Conservation (phyloP, 2,888 invertebrate species). For the Cyclophora albipunctata region DNA sequence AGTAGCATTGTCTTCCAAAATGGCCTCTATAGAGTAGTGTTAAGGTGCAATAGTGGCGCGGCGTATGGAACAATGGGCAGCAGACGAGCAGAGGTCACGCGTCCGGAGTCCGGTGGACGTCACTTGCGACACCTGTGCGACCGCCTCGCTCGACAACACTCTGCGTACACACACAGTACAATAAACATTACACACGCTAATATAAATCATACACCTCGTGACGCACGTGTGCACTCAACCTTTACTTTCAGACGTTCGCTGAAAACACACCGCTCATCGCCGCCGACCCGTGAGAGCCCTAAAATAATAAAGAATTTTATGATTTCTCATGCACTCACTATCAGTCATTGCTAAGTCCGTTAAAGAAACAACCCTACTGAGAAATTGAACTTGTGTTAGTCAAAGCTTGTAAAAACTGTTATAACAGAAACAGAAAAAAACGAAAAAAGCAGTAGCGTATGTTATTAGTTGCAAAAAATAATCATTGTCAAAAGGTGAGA, state of each 20-base stretch:
- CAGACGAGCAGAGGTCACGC: conserved; percentile 23
- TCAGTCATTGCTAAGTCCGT: too few species aligned
- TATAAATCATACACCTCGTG: not conserved
- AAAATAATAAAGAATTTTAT: too few species aligned
- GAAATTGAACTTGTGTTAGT: too few species aligned
- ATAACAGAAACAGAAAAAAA: conserved; percentile 18
- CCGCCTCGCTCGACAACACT: not conserved
- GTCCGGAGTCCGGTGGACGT: conserved; percentile 9
- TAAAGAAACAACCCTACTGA: too few species aligned
- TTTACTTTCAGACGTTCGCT: too few species aligned
- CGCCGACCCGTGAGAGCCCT: too few species aligned
- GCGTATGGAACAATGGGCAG: conserved; percentile 18
- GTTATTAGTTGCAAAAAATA: conserved; percentile 39
- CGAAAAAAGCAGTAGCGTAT: conserved; percentile 30
- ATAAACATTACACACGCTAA: not conserved
- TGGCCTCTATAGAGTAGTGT: conserved; percentile 2
- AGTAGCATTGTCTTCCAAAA: conserved; percentile 2
- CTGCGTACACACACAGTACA: too few species aligned
- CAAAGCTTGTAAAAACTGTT: not conserved
- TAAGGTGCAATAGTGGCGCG: conserved; percentile 5
- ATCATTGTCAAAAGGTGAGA: conserved; percentile 64
- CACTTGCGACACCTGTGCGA: conserved; percentile 6
- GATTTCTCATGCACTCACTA: too few species aligned
- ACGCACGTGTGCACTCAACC: not conserved
- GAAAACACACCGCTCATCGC: too few species aligned